Evolutionary conservation across 2,797 vertebrate genomes (phyloP), one percentile per base, ranked within the genome.

Genomic region (Rhinichthys osculus): DNA sequence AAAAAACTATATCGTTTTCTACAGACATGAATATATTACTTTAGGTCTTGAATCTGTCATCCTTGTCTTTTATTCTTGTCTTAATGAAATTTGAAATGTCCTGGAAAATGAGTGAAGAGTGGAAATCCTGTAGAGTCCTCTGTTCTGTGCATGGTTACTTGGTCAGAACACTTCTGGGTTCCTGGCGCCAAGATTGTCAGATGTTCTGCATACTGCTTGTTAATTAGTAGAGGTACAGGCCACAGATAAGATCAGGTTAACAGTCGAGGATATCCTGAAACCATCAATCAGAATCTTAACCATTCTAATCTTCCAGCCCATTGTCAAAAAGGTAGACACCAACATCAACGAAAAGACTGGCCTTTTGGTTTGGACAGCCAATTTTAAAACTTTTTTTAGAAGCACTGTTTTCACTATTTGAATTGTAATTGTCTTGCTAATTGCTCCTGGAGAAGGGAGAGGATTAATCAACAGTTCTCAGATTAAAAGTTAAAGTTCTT

Each of bases 121-220:
- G 14, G 6, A 33, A 66, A 66, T 66, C 13, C 27, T 64, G 6
- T 72, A 62, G 7, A 9, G 54, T 35, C 4, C 19, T 72, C 7
- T 78, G 11, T 23, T 78, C 74, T 57, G 35, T 64, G 38, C 4
- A 42, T 44, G 27, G 23, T 44, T 79, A 50, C 40, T 47, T 82
- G 38, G 38, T 82, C 52, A 62, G 38, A 62, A 73, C 42, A n/a
- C n/a, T 72, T 72, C n/a, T 59, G 23, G 50, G n/a, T 82, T 71
- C 67, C 9, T 72, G 54, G 40, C 11, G 42, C n/a, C 40, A 74
- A 64, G 21, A 74, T 74, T 64, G 11, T 35, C 38, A 73, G 70
- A 72, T 82, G 81, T 62, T 33, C 27, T 21, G n/a, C 81, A 59
- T 44, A 47, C 54, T 72, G 54, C 52, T n/a, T 82, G 52, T 44